phyloP scores from a whole-genome alignment of 2,888 invertebrate genomes.

The Rhodophaea formosa region DNA sequence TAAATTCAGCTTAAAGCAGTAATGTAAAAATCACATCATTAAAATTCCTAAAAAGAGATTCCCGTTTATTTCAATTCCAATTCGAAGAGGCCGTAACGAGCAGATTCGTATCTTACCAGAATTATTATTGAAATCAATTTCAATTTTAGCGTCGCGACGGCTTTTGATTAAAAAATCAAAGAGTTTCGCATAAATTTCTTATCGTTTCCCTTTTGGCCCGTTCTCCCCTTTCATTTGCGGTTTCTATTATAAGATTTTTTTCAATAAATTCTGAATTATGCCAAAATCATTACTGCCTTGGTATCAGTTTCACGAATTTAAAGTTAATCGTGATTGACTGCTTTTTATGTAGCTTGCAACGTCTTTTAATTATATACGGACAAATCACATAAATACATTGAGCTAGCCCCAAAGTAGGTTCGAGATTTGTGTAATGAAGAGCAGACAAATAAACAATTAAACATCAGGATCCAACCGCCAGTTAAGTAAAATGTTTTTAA shows the following conservation, averaged over 20 bases:
- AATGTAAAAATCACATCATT: background rate
- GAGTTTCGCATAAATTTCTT: background rate
- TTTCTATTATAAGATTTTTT: constrained; percentile 1
- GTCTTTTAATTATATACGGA: too few relatives aligned
- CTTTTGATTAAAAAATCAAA: constrained; percentile 2
- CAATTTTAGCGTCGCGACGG: background rate
- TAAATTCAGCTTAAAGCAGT: background rate
- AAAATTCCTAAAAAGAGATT: background rate
- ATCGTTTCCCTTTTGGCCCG: background rate
- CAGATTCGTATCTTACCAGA: background rate
- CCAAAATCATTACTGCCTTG: background rate
- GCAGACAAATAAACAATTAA: too few relatives aligned
- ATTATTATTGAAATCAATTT: constrained; percentile 2
- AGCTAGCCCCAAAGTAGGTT: too few relatives aligned
- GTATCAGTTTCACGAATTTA: background rate
- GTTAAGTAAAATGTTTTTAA: too few relatives aligned
- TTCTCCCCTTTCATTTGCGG: constrained; percentile 13
- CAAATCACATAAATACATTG: too few relatives aligned
- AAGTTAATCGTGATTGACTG: background rate
- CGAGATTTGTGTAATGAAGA: too few relatives aligned
- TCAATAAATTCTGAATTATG: constrained; percentile 3
- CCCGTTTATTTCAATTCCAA: background rate
- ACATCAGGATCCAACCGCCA: too few relatives aligned
- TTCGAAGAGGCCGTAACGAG: background rate
- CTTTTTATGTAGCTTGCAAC: background rate